phyloP scores from a whole-genome alignment of 2,888 invertebrate genomes.

The Hetaerina titia region DNA sequence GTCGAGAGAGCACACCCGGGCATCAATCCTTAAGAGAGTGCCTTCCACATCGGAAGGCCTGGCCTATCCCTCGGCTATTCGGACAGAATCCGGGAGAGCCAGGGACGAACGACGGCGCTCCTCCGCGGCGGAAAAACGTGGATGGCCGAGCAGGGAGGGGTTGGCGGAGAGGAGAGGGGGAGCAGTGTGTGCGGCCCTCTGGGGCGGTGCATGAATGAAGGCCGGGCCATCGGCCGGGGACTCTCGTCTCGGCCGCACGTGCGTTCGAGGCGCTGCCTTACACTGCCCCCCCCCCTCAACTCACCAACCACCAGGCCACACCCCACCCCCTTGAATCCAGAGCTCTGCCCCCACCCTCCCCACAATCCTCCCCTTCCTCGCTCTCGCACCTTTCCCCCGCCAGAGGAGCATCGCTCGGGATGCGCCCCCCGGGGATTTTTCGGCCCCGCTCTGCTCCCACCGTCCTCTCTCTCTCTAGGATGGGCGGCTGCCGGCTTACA shows the following conservation, averaged over 20 bases:
- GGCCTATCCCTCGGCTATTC: too few species aligned
- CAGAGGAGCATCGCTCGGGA: conserved; percentile 2
- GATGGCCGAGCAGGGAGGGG: not conserved
- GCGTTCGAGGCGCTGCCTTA: not conserved
- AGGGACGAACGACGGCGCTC: not conserved
- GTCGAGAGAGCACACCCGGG: too few species aligned
- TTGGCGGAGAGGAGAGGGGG: not conserved
- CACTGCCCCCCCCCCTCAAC: not conserved
- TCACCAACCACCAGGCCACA: not conserved
- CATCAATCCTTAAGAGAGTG: too few species aligned
- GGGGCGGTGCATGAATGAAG: conserved; percentile 47
- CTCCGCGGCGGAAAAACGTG: not conserved
- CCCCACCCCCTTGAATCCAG: too few species aligned
- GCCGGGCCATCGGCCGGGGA: conserved; percentile 56
- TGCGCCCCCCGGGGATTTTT: not conserved
- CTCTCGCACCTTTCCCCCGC: not conserved
- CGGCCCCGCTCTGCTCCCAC: not conserved
- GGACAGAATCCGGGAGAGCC: not conserved
- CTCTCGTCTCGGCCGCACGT: not conserved
- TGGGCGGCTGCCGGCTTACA: not conserved
- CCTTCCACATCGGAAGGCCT: too few species aligned
- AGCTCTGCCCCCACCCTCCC: too few species aligned
- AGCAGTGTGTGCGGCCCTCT: not conserved
- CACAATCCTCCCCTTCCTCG: not conserved
- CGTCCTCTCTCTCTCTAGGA: not conserved